These are phyloP conservation scores for Chamaetylas fuelleborni DNA, from an alignment of 2,113 vertebrate genomes.

Conservation along the genomic window DNA sequence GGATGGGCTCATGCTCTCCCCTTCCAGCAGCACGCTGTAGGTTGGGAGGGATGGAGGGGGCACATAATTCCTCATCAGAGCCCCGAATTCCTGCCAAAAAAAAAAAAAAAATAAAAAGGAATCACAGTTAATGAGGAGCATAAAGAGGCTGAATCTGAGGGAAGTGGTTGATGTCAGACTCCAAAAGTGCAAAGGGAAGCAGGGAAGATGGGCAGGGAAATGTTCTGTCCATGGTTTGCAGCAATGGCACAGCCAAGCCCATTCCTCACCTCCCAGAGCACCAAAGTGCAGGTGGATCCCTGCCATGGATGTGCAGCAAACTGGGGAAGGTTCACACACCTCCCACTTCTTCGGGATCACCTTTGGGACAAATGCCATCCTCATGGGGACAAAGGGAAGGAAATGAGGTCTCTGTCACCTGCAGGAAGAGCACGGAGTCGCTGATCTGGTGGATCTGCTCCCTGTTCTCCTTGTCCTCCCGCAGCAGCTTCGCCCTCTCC, in stretches of 20 bases:
- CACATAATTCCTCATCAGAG: conserved; percentile 77
- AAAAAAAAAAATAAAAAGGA: not conserved
- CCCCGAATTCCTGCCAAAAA: conserved; percentile 73
- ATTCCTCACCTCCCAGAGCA: not conserved
- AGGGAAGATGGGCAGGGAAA: not conserved
- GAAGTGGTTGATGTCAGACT: not conserved
- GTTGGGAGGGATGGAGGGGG: conserved; percentile 77
- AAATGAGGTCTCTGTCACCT: conserved; percentile 46
- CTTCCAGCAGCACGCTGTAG: conserved; percentile 78
- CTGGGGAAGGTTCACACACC: not conserved
- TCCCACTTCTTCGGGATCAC: not conserved
- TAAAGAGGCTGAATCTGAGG: not conserved
- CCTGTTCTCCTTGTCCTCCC: conserved; percentile 78
- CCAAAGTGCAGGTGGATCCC: not conserved
- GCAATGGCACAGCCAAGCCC: not conserved
- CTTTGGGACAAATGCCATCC: not conserved
- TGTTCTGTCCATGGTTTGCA: not conserved
- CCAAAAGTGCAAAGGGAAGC: not conserved
- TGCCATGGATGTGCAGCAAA: not conserved
- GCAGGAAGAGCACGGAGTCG: conserved; percentile 79
- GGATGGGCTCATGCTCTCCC: conserved; percentile 76
- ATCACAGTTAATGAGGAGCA: not conserved
- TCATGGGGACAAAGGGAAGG: not conserved
- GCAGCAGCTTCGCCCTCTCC: conserved; percentile 75
- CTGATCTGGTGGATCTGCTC: conserved; percentile 81